Evolutionary conservation across 2,113 vertebrate species (phyloP).

Genomic region (Eidolon helvum): DNA sequence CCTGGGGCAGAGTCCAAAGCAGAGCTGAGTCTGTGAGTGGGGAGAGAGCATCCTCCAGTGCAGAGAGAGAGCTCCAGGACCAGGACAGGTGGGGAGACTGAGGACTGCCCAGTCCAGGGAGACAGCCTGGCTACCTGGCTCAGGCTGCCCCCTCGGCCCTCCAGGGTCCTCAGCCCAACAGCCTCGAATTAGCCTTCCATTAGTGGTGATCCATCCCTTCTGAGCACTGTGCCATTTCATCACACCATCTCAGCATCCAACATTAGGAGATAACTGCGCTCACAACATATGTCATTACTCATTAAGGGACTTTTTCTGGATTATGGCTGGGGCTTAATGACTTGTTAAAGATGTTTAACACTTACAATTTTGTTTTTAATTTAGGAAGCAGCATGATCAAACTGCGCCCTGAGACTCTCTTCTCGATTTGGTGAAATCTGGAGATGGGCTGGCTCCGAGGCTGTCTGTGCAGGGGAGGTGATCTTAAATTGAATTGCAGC

Average conservation of each 20-base stretch:
- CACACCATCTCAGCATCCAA: conserved; percentile 86
- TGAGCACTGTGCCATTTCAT: conserved; percentile 93
- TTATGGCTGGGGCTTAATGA: conserved; percentile 97
- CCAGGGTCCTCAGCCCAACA: conserved; percentile 86
- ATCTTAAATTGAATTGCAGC: conserved; percentile 89
- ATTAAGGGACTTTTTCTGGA: conserved; percentile 93
- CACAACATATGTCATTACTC: conserved; percentile 98
- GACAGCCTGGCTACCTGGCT: not conserved
- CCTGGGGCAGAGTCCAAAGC: not conserved
- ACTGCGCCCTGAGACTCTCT: conserved; percentile 84
- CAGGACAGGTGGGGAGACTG: not conserved
- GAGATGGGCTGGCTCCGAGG: conserved; percentile 80
- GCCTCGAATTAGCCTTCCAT: conserved; percentile 95
- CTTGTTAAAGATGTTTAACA: conserved; percentile 99
- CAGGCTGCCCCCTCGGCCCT: conserved; percentile 67
- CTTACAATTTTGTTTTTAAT: conserved; percentile 94
- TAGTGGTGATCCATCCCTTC: conserved; percentile 95
- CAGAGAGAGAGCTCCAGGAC: not conserved
- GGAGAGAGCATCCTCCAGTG: not conserved
- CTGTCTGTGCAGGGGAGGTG: conserved; percentile 79
- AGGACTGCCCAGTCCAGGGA: not conserved
- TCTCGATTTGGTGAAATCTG: conserved; percentile 83
- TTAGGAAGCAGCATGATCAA: conserved; percentile 89
- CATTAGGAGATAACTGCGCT: conserved; percentile 96
- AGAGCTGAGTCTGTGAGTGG: not conserved